Conservation (phyloP, 2,797 vertebrate species). For the Phaenicophaeus curvirostris region DNA sequence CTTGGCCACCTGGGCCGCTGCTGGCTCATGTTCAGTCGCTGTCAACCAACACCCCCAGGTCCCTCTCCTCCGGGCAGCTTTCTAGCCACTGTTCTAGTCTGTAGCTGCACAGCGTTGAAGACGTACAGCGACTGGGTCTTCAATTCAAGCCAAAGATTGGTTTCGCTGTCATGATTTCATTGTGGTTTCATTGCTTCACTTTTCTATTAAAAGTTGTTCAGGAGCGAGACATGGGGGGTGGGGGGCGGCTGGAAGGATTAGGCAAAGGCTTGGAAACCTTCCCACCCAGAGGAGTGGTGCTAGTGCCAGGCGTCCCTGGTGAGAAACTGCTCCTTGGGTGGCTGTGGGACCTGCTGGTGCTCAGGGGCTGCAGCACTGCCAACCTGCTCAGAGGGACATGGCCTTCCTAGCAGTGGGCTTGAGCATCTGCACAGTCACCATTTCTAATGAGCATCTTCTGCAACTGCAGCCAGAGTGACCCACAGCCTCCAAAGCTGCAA, state of each 20-base stretch:
- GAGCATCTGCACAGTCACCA: not conserved
- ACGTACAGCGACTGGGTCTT: not conserved
- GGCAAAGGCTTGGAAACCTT: slow-evolving; percentile 13
- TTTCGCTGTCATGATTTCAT: not conserved
- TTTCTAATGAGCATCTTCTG: not conserved
- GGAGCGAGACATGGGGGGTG: not conserved
- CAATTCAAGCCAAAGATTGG: not conserved
- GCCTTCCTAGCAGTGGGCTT: not conserved
- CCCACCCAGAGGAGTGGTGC: not conserved
- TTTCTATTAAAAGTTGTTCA: not conserved
- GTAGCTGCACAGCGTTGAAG: not conserved
- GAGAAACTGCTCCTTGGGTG: not conserved
- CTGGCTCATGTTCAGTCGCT: too few relatives aligned
- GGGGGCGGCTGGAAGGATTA: not conserved
- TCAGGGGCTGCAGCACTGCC: not conserved
- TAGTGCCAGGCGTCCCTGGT: not conserved
- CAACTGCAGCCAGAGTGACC: not conserved
- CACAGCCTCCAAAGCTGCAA: not conserved
- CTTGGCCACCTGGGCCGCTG: too few relatives aligned
- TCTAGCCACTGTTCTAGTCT: too few relatives aligned
- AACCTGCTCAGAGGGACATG: not conserved
- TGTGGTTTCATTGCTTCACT: not conserved
- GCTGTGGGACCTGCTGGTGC: not conserved
- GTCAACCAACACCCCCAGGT: too few relatives aligned
- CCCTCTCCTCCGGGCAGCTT: too few relatives aligned